These are phyloP conservation scores for Lasioglossum marginatum DNA, from an alignment of 2,888 invertebrate genomes.

Conservation along the genomic window DNA sequence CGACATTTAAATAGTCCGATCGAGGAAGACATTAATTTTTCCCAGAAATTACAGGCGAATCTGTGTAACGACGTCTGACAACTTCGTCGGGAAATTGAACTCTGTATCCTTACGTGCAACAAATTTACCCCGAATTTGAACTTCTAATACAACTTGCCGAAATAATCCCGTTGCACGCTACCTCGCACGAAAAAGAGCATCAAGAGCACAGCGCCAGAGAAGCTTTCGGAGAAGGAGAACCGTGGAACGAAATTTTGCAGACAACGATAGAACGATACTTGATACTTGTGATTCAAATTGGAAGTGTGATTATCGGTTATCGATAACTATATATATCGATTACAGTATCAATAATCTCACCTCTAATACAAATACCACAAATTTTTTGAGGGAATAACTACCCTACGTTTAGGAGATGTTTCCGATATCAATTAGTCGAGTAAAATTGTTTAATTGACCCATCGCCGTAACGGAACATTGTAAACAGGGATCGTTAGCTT, in stretches of 20 bases:
- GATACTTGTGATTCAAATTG: neutral
- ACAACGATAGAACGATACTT: neutral
- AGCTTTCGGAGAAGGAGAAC: neutral
- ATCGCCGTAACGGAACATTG: neutral
- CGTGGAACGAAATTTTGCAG: neutral
- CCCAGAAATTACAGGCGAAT: neutral
- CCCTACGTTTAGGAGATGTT: neutral
- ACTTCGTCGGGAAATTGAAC: neutral
- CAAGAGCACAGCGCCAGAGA: no score
- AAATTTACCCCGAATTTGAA: neutral
- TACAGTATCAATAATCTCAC: no score
- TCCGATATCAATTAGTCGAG: neutral
- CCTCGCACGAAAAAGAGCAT: neutral
- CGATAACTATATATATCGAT: no score
- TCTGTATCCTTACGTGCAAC: neutral
- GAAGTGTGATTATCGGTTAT: neutral
- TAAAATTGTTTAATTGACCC: constrained; percentile 9
- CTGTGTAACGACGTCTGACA: neutral
- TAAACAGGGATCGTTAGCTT: neutral
- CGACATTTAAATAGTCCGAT: neutral
- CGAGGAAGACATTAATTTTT: neutral
- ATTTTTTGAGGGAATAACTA: neutral
- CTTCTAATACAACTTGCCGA: neutral
- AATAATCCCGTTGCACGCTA: neutral
- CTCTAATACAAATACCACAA: neutral